Conservation (phyloP, 2,797 vertebrate genomes). For the Buphagus erythrorhynchus region DNA sequence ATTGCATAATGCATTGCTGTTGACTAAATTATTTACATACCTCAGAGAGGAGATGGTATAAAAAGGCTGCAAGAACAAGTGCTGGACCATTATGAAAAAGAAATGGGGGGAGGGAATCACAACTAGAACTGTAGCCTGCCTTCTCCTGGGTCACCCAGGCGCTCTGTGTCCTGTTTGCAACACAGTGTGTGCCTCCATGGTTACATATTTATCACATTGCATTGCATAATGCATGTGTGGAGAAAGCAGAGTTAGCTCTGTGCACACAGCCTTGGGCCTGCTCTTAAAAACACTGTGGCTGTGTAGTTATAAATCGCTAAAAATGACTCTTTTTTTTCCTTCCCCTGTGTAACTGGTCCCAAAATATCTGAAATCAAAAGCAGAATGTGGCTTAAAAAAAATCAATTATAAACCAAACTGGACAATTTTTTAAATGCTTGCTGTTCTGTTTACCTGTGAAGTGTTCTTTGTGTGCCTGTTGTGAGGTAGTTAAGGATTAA, state of each 20-base stretch:
- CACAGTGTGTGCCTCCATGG: neutral
- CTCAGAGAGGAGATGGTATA: constrained; percentile 1
- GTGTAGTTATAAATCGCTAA: neutral
- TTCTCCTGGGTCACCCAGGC: neutral
- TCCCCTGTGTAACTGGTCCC: neutral
- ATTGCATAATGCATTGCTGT: constrained; percentile 62
- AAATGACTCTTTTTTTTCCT: neutral
- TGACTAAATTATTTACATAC: constrained; percentile 68
- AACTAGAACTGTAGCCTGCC: neutral
- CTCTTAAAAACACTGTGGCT: neutral
- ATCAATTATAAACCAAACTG: neutral
- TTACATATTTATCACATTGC: neutral
- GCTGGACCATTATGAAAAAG: constrained; percentile 6
- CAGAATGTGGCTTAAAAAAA: neutral
- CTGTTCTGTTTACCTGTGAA: neutral
- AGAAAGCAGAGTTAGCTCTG: neutral
- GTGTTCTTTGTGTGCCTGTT: neutral
- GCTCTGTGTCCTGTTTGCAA: neutral
- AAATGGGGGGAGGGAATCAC: neutral
- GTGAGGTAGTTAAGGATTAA: neutral
- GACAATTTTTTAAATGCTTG: neutral
- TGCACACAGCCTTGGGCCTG: neutral
- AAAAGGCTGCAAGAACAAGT: constrained; percentile 33
- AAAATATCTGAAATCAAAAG: neutral
- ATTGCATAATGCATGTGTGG: neutral